A percentile compares a stretch with the other conserved stretches of the same genome.
Conservation (phyloP, 2,888 invertebrate genomes). For the Andrena hattorfiana region DNA sequence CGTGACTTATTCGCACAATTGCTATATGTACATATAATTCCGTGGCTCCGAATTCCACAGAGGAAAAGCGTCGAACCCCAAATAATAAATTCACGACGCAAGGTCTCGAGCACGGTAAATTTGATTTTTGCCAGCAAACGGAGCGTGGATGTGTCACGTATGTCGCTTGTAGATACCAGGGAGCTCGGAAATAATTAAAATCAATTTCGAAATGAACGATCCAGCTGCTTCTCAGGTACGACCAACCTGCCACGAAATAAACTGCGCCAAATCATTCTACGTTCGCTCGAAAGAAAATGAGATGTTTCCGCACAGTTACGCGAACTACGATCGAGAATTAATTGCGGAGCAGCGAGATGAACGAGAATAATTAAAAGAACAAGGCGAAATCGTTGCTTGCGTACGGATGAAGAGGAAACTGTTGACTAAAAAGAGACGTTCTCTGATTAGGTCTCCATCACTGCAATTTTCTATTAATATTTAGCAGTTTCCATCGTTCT, state of each 20-base stretch:
- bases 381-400: conserved; percentile 19
- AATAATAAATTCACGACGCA: too few species aligned
- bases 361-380: conserved; percentile 24
- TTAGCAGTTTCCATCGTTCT: not conserved
- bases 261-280: conserved; percentile 5
- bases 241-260: conserved; percentile 6
- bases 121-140: too few species aligned
- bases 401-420: conserved; percentile 16
- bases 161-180: too few species aligned
- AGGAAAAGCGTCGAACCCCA: too few species aligned
- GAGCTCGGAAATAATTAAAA: conserved; percentile 7
- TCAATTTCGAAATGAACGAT: conserved; percentile 1
- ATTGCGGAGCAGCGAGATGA: conserved; percentile 18
- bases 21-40: too few species aligned
- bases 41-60: too few species aligned
- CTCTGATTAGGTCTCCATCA: conserved; percentile 15
- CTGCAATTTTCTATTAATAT: not conserved
- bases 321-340: conserved; percentile 13
- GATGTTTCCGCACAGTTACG: conserved; percentile 15
- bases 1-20: too few species aligned
- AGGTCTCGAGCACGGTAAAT: too few species aligned
- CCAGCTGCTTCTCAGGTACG: too few species aligned
- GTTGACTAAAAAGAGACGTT: not conserved
- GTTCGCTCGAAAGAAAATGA: conserved; percentile 1
- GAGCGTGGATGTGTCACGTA: too few species aligned